Percentiles rank a stretch among this genome's conserved stretches.
Evolutionary conservation across 2,113 vertebrate genomes (phyloP).

Genomic region (Aleadryas rufinucha): DNA sequence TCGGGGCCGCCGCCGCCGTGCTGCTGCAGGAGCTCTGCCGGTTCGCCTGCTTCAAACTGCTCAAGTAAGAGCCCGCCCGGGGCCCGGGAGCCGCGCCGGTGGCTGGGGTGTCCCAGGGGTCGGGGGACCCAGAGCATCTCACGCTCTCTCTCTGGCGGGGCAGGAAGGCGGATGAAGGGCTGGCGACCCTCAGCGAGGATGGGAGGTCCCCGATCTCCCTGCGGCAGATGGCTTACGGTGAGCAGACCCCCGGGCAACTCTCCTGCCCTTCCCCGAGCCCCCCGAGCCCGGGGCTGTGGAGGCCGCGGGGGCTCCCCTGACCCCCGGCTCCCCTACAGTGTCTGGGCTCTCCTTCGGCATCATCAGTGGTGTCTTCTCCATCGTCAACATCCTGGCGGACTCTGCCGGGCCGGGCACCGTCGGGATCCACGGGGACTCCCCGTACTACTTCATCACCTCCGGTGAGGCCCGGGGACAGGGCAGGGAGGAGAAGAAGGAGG

Average conservation of each 20-base stretch:
- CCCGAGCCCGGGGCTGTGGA: neutral
- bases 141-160: neutral
- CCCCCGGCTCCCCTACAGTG: conserved; percentile 38
- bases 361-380: conserved; percentile 75
- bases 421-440: conserved; percentile 79
- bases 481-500: neutral
- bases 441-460: conserved; percentile 79
- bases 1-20: conserved; percentile 73
- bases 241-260: neutral
- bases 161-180: conserved; percentile 76
- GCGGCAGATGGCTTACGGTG: conserved; percentile 79
- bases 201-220: conserved; percentile 75
- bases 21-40: conserved; percentile 76
- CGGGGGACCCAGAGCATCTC: neutral
- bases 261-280: neutral
- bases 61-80: conserved; percentile 67
- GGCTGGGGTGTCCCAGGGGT: fast-evolving
- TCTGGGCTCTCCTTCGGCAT: conserved; percentile 79
- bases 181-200: conserved; percentile 73
- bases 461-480: conserved; percentile 2
- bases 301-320: neutral
- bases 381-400: conserved; percentile 72
- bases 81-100: neutral
- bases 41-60: conserved; percentile 76
- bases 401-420: conserved; percentile 75